Percentiles rank a stretch among this genome's conserved stretches.
Conservation (phyloP, 2,797 vertebrate genomes). For the Rhabdophis nuchalis region DNA sequence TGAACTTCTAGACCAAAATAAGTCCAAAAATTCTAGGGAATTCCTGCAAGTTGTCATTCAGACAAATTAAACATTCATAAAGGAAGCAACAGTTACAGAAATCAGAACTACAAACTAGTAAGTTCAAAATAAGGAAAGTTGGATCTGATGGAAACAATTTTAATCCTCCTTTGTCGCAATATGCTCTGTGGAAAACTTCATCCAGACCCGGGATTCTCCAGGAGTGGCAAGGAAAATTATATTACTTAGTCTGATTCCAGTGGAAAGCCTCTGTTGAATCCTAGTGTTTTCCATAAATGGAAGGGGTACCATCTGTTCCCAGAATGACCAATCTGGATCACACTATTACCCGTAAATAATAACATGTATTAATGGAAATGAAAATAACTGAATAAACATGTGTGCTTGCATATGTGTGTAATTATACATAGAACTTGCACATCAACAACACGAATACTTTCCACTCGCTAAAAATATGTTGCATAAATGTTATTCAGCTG, state of each 20-base stretch:
- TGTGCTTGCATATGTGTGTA: background rate
- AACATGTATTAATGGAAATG: background rate
- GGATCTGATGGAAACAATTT: background rate
- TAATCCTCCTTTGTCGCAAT: background rate
- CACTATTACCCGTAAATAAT: background rate
- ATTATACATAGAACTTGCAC: background rate
- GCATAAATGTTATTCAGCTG: background rate
- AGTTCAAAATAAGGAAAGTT: background rate
- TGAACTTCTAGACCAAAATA: background rate
- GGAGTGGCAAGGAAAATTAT: background rate
- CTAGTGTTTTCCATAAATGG: background rate
- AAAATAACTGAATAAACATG: background rate
- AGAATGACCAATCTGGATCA: background rate
- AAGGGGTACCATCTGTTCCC: background rate
- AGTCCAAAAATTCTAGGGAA: background rate
- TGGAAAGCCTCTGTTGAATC: background rate
- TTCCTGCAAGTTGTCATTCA: background rate
- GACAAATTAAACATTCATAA: background rate
- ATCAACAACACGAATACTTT: background rate
- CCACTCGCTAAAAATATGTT: background rate
- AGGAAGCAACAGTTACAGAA: background rate
- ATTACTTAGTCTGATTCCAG: background rate
- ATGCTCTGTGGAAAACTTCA: background rate
- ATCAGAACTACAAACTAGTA: background rate
- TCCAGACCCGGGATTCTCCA: background rate